Conservation (phyloP, 2,797 vertebrate genomes). For the Gobionotothen gibberifrons region DNA sequence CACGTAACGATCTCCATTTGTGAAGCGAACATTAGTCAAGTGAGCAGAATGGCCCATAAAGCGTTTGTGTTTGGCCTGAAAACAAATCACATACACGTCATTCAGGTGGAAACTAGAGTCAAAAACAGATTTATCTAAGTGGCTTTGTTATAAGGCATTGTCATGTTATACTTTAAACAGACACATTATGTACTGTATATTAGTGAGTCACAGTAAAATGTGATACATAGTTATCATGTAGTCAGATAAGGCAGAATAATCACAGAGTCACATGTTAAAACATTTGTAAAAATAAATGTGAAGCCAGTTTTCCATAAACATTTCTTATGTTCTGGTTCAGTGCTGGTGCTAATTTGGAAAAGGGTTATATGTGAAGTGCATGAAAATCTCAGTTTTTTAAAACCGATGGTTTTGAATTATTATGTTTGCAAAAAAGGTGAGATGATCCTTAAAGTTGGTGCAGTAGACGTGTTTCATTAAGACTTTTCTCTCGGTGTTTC, state of each 20-base stretch:
- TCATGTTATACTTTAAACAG: neutral
- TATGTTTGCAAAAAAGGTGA: neutral
- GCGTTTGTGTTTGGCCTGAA: conserved; percentile 97
- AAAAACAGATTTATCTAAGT: neutral
- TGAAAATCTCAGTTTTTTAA: too few species aligned
- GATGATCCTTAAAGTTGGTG: neutral
- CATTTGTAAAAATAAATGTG: neutral
- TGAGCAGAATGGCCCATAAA: conserved; percentile 98
- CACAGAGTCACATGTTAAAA: neutral
- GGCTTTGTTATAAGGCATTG: neutral
- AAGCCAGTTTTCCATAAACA: neutral
- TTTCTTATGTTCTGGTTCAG: too few species aligned
- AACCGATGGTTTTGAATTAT: neutral
- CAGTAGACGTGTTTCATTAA: neutral
- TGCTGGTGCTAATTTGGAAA: too few species aligned
- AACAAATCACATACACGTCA: conserved; percentile 50
- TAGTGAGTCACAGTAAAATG: neutral
- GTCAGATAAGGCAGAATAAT: conserved; percentile 7
- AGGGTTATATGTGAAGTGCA: too few species aligned
- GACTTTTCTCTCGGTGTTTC: neutral
- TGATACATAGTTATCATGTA: conserved; percentile 2
- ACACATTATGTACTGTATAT: neutral
- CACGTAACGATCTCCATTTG: conserved; percentile 92
- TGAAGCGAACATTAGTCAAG: conserved; percentile 95
- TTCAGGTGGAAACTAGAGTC: neutral